A percentile compares a stretch with the other conserved stretches of the same genome.
Conservation (phyloP, 1,140 invertebrate species). For the Aphelenchoides besseyi region DNA sequence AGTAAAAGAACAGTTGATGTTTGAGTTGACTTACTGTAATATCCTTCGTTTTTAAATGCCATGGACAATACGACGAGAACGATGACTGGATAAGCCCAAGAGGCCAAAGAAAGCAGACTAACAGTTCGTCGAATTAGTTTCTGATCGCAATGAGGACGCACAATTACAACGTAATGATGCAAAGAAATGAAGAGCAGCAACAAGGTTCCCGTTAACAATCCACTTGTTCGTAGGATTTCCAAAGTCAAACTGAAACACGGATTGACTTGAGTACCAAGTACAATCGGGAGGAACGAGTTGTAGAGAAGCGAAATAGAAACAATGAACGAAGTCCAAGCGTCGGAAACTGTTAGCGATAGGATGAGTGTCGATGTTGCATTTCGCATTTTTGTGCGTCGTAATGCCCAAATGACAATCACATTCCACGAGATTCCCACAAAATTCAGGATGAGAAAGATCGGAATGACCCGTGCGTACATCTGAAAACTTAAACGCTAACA, state of each 20-base stretch:
- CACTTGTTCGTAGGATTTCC: slow-evolving; percentile 49
- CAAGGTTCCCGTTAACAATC: slow-evolving; percentile 42
- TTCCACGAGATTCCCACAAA: slow-evolving; percentile 46
- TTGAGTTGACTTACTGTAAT: slow-evolving; percentile 30
- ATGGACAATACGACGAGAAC: slow-evolving; percentile 35
- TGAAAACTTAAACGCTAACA: too few species aligned
- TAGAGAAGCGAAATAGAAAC: slow-evolving; percentile 49
- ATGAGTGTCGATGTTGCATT: slow-evolving; percentile 51
- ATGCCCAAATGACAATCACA: slow-evolving; percentile 41
- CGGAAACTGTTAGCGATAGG: slow-evolving; percentile 43
- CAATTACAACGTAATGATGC: slow-evolving; percentile 3
- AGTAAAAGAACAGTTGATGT: too few species aligned
- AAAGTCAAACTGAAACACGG: slow-evolving; percentile 47
- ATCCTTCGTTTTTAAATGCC: slow-evolving; percentile 34
- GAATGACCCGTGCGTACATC: slow-evolving; percentile 56
- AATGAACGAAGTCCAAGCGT: slow-evolving; percentile 50
- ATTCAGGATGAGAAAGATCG: slow-evolving; percentile 41
- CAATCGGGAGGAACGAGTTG: slow-evolving; percentile 50
- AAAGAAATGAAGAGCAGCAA: slow-evolving; percentile 44
- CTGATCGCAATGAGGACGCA: neutral
- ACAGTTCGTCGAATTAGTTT: neutral
- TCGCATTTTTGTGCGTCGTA: slow-evolving; percentile 41
- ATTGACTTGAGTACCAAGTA: slow-evolving; percentile 42
- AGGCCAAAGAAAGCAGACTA: slow-evolving; percentile 34
- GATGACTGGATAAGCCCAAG: slow-evolving; percentile 36